Base-by-base conservation (phyloP, 2,888 invertebrate genomes). In the Eupsilia transversa region DNA sequence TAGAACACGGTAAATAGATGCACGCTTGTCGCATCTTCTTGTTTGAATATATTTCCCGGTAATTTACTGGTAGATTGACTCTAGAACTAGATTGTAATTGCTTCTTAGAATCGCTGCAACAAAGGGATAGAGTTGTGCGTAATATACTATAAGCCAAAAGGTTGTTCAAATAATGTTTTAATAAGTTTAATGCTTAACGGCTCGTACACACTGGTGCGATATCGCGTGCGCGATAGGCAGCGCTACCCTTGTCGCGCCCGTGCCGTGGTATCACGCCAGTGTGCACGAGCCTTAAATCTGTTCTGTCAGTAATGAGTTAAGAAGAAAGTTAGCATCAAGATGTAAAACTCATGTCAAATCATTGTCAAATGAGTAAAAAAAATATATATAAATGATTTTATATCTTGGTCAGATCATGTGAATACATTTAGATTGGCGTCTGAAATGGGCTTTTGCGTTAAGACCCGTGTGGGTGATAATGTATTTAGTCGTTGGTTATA, bases 41-140 rank as follows among this genome's bases (percentile, higher is more conserved):
- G 43, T 65, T 69, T 49, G 27, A 69, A 38, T 46, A 66, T 5
- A 60, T 69, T 52, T 60, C 57, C 67, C 9, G 27, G 14, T 41
- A 69, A 14, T 77, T 17, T 1, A 67, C 54, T n/a, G 2, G 7
- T 74, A 35, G 30, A n/a, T 46, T 33, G 23, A 43, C 6, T 60
- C 65, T 35, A 64, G 14, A 33, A 14, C 64, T 77, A 79, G 77
- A 77, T 64, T 52, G 35, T 3, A 43, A 1, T 33, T 46, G 10
- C 17, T 33, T 72, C 57, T 17, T n/a, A 59, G 30, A 72, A 54
- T 23, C 54, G 7, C 14, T 41, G 57, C 17, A 46, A 20, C 2
- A 12, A 54, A 60, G 9, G n/a, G 10, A 4, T 38, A 12, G 17
- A 4, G 35, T 27, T 38, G 1, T 49, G 27, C 3, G 57, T 35